Percentiles rank a stretch among this genome's conserved stretches.
Evolutionary conservation across 92 coral and sea anemone genomes (phyloP).

Genomic region (Blastomussa wellsi): DNA sequence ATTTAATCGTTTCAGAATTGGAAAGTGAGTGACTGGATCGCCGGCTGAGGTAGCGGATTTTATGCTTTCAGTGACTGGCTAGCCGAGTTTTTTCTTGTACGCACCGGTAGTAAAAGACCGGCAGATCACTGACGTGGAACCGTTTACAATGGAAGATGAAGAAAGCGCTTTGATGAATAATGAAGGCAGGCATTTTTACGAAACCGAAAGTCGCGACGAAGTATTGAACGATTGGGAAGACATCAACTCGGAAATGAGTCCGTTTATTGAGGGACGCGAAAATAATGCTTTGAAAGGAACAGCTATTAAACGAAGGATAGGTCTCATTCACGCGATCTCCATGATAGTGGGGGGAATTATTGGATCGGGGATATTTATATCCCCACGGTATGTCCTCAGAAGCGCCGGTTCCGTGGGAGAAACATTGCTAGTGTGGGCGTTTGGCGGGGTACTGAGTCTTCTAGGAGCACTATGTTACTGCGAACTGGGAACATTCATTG

Average conservation of each 20-base stretch:
- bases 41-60: not conserved
- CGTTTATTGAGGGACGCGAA: not conserved
- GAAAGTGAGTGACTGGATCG: not conserved
- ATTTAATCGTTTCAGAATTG: not conserved
- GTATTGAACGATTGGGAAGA: constrained; percentile 1
- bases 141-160: not conserved
- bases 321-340: constrained; percentile 83
- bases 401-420: constrained; percentile 90
- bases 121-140: not conserved
- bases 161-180: not conserved
- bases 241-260: not conserved
- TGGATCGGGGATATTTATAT: constrained; percentile 95
- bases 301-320: constrained; percentile 57
- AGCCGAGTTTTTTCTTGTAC: not conserved
- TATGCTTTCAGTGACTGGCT: not conserved
- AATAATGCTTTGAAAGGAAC: too few species aligned
- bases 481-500: constrained; percentile 90
- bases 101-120: not conserved
- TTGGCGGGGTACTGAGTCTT: constrained; percentile 81
- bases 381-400: constrained; percentile 82
- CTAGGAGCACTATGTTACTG: constrained; percentile 89
- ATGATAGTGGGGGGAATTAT: constrained; percentile 88
- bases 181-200: not conserved
- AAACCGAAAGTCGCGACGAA: not conserved
- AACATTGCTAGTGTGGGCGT: constrained; percentile 79